Percentiles rank a stretch among this genome's conserved stretches.
Evolutionary conservation across 53 echinoderm and acorn worm species (phyloP).

Genomic region (Mesocentrotus franciscanus): DNA sequence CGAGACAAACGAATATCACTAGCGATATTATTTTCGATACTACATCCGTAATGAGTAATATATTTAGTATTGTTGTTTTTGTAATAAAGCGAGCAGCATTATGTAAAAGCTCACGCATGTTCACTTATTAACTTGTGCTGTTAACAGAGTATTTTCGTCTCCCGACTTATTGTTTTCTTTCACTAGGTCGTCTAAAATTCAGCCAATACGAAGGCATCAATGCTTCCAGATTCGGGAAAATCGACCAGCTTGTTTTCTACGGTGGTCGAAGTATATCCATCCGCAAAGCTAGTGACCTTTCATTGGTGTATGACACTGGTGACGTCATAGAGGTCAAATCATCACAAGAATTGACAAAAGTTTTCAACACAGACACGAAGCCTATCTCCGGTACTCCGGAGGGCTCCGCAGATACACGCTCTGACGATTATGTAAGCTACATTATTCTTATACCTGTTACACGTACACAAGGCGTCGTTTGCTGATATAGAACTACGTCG

Average conservation of each 20-base stretch:
- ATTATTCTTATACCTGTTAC: neutral
- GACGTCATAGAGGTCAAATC: slow-evolving; percentile 74
- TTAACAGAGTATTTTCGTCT: no score
- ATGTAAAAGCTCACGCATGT: no score
- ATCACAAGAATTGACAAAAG: neutral
- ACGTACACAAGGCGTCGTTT: neutral
- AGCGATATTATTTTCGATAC: no score
- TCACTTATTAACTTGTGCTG: no score
- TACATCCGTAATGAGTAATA: no score
- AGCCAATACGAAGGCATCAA: slow-evolving; percentile 70
- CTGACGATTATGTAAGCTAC: slow-evolving; percentile 71
- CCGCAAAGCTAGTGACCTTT: slow-evolving; percentile 73
- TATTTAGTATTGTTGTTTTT: no score
- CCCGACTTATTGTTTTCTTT: neutral
- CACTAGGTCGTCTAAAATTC: slow-evolving; percentile 70
- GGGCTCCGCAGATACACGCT: slow-evolving; percentile 58
- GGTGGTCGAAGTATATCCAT: slow-evolving; percentile 72
- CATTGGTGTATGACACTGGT: slow-evolving; percentile 81
- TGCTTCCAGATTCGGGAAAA: slow-evolving; percentile 34
- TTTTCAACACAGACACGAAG: slow-evolving; percentile 72
- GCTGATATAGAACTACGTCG: no score
- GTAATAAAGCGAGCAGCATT: no score
- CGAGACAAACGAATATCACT: no score
- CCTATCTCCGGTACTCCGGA: slow-evolving; percentile 57
- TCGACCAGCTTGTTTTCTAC: slow-evolving; percentile 63